phyloP scores from a whole-genome alignment of 2,888 invertebrate species.

The Nomada ruficornis region DNA sequence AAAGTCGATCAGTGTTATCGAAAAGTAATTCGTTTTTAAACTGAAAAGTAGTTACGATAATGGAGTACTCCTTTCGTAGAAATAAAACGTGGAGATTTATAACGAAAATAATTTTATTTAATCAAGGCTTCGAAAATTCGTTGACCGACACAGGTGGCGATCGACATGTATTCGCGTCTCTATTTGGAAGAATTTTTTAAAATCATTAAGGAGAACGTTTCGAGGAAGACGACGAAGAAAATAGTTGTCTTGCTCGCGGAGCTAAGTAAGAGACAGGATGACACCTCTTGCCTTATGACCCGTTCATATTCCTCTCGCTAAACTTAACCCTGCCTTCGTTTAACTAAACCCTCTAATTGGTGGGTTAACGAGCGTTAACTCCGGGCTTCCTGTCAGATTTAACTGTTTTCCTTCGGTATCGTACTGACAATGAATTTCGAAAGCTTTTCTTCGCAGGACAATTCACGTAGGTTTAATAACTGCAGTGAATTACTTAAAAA shows the following conservation, averaged over 20 bases:
- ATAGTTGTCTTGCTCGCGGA: constrained; percentile 28
- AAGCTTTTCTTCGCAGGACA: constrained; percentile 16
- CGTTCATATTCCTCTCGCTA: constrained; percentile 72
- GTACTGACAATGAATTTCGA: constrained; percentile 36
- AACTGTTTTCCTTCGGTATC: constrained; percentile 79
- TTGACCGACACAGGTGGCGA: too few relatives aligned
- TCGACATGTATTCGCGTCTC: too few relatives aligned
- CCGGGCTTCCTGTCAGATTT: constrained; percentile 83
- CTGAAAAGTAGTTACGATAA: too few relatives aligned
- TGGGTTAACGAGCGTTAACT: constrained; percentile 84
- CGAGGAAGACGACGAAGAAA: not conserved
- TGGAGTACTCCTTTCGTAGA: too few relatives aligned
- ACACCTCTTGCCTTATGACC: constrained; percentile 81
- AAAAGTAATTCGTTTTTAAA: too few relatives aligned
- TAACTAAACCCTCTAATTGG: constrained; percentile 81
- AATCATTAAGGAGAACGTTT: not conserved
- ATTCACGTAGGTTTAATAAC: constrained; percentile 26
- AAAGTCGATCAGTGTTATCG: too few relatives aligned
- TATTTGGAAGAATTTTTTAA: too few relatives aligned
- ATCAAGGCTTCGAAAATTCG: too few relatives aligned
- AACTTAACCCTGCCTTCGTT: constrained; percentile 78
- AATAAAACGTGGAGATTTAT: too few relatives aligned
- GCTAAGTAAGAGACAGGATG: constrained; percentile 71
- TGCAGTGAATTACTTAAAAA: not conserved
- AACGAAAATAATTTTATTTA: too few relatives aligned